Percentiles rank a stretch among this genome's conserved stretches.
phyloP scores from a whole-genome alignment of 2,113 vertebrate species.

The Emydocephalus ijimae region DNA sequence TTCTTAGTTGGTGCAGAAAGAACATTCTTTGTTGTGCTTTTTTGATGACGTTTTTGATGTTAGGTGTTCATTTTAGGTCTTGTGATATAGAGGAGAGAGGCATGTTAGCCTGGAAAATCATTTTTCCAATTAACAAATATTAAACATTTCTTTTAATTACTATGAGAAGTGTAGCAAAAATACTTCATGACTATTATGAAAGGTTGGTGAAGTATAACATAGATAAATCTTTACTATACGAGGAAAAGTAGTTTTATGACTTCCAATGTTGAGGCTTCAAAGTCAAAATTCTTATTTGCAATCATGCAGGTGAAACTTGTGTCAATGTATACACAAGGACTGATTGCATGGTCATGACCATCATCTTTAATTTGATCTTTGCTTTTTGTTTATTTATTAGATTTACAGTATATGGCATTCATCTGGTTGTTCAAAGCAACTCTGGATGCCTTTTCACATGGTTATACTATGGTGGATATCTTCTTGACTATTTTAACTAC shows the following conservation, averaged over 20 bases:
- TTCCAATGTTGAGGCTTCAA: too few relatives aligned
- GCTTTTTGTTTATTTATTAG: neutral
- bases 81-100: neutral
- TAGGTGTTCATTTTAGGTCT: too few relatives aligned
- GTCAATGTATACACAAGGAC: neutral
- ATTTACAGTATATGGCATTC: too few relatives aligned
- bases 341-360: neutral
- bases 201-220: constrained; percentile 26
- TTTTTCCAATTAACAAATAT: neutral
- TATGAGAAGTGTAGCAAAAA: neutral
- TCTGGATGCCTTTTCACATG: neutral
- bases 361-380: neutral
- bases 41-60: too few relatives aligned
- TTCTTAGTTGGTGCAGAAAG: too few relatives aligned
- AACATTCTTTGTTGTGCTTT: too few relatives aligned
- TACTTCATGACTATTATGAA: constrained; percentile 20
- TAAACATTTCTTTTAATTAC: neutral
- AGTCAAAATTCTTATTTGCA: neutral
- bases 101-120: neutral
- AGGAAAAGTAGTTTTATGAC: neutral
- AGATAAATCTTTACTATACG: neutral
- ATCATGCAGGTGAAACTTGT: neutral
- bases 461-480: neutral
- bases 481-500: neutral
- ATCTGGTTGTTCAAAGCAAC: too few relatives aligned